Base-by-base conservation (phyloP, 2,888 invertebrate genomes). In the Trisateles emortualis region DNA sequence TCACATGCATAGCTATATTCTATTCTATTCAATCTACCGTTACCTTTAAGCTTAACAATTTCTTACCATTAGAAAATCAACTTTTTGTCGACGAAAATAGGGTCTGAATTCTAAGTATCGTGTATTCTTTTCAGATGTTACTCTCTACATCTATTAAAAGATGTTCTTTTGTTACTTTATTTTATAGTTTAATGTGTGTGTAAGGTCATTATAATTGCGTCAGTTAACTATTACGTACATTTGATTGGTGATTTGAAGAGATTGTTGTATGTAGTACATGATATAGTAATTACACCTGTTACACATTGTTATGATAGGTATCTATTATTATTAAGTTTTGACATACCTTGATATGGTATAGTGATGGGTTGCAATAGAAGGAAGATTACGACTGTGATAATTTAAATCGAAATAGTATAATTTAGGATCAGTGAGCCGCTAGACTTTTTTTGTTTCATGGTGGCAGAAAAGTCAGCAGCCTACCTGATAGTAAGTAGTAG, bases 141-240 rank as follows among this genome's bases (percentile, higher is more conserved):
- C 24, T 19, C 19, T 52, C 38, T 36, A 47, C 11, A 32, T 59
- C 17, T 13, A 60, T 52, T 29, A 46, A 36, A 14, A 11, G 19
- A 38, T 57, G 26, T 10, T 54, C 49, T 57, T n/a, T 68, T 59
- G 52, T 57, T 56, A 39, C 30, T 60, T 56, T 49, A 26, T 24
- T 51, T 59, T 14, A 26, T 62, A 52, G 40, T 59, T 45, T 24
- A 56, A 53, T 50, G 42, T 33, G 44, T 42, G 40, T 42, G 32
- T 64, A 60, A 68, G 57, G 56, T 52, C 58, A 38, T 50, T 52
- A 53, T 64, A 64, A 67, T 68, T 41, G 35, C 29, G 40, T 62
- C 52, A 59, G 46, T 43, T 41, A 47, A 29, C 16, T 52, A 54
- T 68, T 64, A 55, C 54, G 48, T 49, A 39, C 59, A 10, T 42